A percentile compares a stretch with the other conserved stretches of the same genome.
Evolutionary conservation across 2,888 invertebrate genomes (phyloP).

Genomic region (Erebia aethiops): DNA sequence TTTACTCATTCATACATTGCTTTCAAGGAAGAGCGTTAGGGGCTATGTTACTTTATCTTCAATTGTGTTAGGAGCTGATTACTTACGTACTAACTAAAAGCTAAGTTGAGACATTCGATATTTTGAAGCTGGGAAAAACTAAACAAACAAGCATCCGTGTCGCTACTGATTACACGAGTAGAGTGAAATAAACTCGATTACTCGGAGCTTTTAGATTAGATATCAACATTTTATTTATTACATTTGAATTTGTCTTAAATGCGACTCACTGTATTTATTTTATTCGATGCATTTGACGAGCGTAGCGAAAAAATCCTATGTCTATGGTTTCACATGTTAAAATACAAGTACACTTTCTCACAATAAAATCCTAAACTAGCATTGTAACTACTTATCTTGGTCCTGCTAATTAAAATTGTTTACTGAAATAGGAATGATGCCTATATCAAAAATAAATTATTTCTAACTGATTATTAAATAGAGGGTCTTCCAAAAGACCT

Average conservation of each 20-base stretch:
- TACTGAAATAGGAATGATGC: too few species aligned
- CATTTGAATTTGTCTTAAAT: not conserved
- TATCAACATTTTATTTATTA: not conserved
- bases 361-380: too few species aligned
- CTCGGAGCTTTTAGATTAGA: slow-evolving; percentile 1
- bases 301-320: too few species aligned
- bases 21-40: too few species aligned
- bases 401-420: too few species aligned
- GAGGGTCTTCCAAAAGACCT: too few species aligned
- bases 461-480: too few species aligned
- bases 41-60: not conserved
- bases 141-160: slow-evolving; percentile 22
- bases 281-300: not conserved
- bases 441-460: too few species aligned
- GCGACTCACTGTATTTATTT: not conserved
- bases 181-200: slow-evolving; percentile 10
- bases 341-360: too few species aligned
- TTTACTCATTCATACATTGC: too few species aligned
- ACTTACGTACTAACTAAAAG: slow-evolving; percentile 1
- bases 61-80: not conserved
- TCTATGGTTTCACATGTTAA: too few species aligned
- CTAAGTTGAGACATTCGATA: slow-evolving; percentile 27
- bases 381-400: too few species aligned
- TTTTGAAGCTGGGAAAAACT: slow-evolving; percentile 28
- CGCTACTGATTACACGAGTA: slow-evolving; percentile 14